Evolutionary conservation across 2,888 invertebrate genomes (phyloP).

Genomic region (Conistra vaccinii): DNA sequence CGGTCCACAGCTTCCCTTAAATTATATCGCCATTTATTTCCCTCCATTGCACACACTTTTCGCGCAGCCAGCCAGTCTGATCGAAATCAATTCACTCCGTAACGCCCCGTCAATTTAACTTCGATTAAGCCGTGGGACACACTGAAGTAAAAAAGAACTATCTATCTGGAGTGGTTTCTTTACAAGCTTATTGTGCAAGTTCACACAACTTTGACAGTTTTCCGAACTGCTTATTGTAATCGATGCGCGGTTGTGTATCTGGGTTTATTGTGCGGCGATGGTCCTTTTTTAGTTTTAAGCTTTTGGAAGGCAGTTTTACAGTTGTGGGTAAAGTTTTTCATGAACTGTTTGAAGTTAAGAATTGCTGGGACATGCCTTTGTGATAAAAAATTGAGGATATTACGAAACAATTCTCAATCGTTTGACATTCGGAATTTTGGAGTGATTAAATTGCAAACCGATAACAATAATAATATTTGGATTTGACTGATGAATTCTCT

Average conservation of each 20-base stretch:
- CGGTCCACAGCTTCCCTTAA: background rate
- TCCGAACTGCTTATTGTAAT: slow-evolving; percentile 49
- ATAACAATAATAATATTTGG: background rate
- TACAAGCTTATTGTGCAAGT: slow-evolving; percentile 56
- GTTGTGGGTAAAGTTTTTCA: slow-evolving; percentile 27
- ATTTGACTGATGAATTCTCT: background rate
- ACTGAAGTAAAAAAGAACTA: slow-evolving; percentile 71
- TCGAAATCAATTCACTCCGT: slow-evolving; percentile 73
- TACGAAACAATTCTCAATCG: background rate
- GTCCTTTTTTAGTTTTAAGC: slow-evolving; percentile 27
- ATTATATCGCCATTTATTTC: slow-evolving; percentile 50
- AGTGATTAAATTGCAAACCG: background rate
- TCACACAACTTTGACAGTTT: slow-evolving; percentile 60
- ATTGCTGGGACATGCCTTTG: background rate
- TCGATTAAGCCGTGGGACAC: slow-evolving; percentile 77
- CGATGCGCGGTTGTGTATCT: slow-evolving; percentile 45
- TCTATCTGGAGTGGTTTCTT: slow-evolving; percentile 51
- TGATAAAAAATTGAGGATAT: background rate
- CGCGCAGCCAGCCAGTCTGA: slow-evolving; percentile 44
- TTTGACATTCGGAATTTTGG: background rate
- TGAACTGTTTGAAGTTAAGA: slow-evolving; percentile 5
- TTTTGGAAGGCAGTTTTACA: background rate
- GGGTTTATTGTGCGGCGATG: slow-evolving; percentile 46
- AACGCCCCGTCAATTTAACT: slow-evolving; percentile 79
- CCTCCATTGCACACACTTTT: slow-evolving; percentile 36